Evolutionary conservation across 2,113 vertebrate genomes (phyloP), one percentile per base, ranked within the genome.

Genomic region (Plestiodon gilberti): DNA sequence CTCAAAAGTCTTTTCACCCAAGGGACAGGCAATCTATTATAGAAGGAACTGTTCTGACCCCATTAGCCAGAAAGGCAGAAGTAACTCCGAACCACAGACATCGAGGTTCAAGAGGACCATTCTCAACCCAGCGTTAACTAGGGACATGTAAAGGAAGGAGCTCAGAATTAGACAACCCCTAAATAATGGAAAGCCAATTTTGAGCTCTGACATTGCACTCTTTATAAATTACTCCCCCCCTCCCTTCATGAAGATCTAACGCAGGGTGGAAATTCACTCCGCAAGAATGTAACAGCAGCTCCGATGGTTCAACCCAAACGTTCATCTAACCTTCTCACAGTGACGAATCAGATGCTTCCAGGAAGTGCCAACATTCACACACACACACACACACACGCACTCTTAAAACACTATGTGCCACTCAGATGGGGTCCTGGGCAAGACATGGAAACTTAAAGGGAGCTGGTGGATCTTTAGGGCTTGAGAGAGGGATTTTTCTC

Each of bases 1-100:
- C 86, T 91, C 87, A 93, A 90, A 91, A 89, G 81, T 93, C 88
- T 86, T 91, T 93, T 80, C 14, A 89, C 90, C 74, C 71, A 0
- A 69, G 93, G 90, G 90, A 94, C 76, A 87, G 83, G 76, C 89
- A 91, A 94, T 92, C 88, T 91, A 91, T 95, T 95, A 95, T 18
- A 71, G 77, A 92, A 87, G 90, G 89, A 92, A 88, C 70, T 35
- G 81, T 57, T 88, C 85, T 93, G 93, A 95, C 90, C 94, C 93
- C 91, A 93, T 94, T 95, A 94, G 90, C 91, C 92, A 84, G 90
- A 90, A 89, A 95, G 90, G 87, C 0, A 81, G 78, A 81, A 86
- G 38, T 87, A 88, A 88, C 88, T 78, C 93, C 95, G 92, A 95
- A 95, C 93, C 84, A 1, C 57, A 85, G 92, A 91, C 79, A 83